phyloP scores from a whole-genome alignment of 2,888 invertebrate genomes.

The Cheilosia soror region DNA sequence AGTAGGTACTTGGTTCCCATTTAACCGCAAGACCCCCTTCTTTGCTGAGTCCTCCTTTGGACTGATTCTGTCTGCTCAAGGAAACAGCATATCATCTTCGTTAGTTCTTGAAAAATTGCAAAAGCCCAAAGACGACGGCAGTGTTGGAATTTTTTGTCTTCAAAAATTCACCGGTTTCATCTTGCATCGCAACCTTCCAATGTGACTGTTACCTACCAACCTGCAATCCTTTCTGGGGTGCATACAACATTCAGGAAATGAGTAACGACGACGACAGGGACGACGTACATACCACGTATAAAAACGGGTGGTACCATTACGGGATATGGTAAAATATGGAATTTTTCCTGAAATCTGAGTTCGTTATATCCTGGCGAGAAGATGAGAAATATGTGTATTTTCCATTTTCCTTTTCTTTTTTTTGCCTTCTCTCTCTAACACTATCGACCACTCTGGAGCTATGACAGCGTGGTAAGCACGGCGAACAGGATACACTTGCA shows the following conservation, averaged over 20 bases:
- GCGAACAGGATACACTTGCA: conserved; percentile 37
- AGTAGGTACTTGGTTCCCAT: conserved; percentile 15
- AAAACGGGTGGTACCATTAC: conserved; percentile 15
- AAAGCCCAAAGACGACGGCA: conserved; percentile 24
- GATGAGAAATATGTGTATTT: conserved; percentile 64
- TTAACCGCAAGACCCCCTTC: conserved; percentile 22
- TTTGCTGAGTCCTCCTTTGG: neutral
- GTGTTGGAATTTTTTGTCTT: conserved; percentile 6
- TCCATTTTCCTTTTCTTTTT: conserved; percentile 13
- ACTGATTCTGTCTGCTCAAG: conserved; percentile 48
- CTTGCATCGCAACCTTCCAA: conserved; percentile 1
- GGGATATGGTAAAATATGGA: conserved; percentile 70
- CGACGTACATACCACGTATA: conserved; percentile 39
- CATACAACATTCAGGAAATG: conserved; percentile 71
- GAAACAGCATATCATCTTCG: conserved; percentile 51
- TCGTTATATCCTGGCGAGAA: conserved; percentile 61
- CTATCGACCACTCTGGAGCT: neutral
- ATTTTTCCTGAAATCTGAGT: conserved; percentile 71
- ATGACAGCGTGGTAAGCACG: neutral
- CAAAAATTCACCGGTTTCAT: conserved; percentile 36
- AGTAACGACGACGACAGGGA: conserved; percentile 57
- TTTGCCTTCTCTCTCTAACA: neutral
- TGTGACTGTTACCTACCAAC: conserved; percentile 22
- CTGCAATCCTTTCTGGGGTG: conserved; percentile 62
- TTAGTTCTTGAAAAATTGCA: conserved; percentile 42